phyloP scores from a whole-genome alignment of 2,888 invertebrate species.

The Netelia fuscicornis region DNA sequence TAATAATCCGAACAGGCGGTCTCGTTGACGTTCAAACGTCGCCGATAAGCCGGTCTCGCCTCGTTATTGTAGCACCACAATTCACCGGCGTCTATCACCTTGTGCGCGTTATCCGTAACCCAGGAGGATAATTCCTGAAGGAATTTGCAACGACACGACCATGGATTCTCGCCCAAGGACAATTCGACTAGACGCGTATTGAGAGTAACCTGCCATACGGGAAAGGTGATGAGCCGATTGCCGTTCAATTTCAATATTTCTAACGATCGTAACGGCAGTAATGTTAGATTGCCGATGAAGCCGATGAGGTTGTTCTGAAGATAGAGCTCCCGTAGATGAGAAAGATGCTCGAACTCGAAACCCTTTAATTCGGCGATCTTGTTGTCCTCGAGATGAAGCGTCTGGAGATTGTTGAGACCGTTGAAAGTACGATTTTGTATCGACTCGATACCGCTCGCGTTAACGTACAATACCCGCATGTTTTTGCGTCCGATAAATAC shows the following conservation, averaged over 20 bases:
- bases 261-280: constrained; percentile 91
- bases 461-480: constrained; percentile 94
- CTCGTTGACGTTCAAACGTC: constrained; percentile 93
- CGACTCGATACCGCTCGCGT: constrained; percentile 93
- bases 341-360: constrained; percentile 93
- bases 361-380: constrained; percentile 92
- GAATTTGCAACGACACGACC: constrained; percentile 96
- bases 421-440: constrained; percentile 97
- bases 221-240: constrained; percentile 92
- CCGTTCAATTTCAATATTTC: constrained; percentile 93
- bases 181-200: constrained; percentile 91
- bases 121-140: constrained; percentile 93
- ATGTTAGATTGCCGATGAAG: constrained; percentile 92
- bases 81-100: constrained; percentile 91
- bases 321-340: constrained; percentile 92
- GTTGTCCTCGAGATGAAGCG: constrained; percentile 94
- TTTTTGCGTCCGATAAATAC: constrained; percentile 96
- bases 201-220: constrained; percentile 90
- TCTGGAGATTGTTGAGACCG: constrained; percentile 92
- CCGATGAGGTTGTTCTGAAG: constrained; percentile 94
- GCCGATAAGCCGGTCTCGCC: constrained; percentile 90
- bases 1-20: constrained; percentile 95
- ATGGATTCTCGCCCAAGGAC: constrained; percentile 93
- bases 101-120: constrained; percentile 92
- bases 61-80: constrained; percentile 93